Percentiles rank a stretch among this genome's conserved stretches.
Conservation (phyloP, 2,888 invertebrate species). For the Diaprepes abbreviatus region DNA sequence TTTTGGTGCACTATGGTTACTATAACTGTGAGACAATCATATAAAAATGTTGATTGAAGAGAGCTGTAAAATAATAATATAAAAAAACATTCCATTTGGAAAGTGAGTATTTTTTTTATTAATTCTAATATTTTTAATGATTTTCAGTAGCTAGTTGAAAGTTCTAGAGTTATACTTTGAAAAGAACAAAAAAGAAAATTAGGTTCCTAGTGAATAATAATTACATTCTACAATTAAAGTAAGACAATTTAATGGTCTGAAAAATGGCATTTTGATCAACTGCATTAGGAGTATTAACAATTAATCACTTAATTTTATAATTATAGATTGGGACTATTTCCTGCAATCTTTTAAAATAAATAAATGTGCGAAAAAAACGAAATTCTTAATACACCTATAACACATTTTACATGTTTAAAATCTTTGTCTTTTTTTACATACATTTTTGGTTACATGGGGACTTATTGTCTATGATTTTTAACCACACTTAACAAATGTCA, state of each 20-base stretch:
- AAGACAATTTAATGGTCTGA: slow-evolving; percentile 36
- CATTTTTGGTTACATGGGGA: slow-evolving; percentile 44
- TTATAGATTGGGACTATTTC: neutral
- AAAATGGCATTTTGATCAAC: slow-evolving; percentile 44
- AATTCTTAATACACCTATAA: slow-evolving; percentile 36
- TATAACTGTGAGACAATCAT: no score
- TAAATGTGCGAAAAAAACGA: slow-evolving; percentile 33
- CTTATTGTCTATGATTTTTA: slow-evolving; percentile 38
- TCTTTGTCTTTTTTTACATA: slow-evolving; percentile 40
- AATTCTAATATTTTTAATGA: no score
- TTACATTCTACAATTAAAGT: slow-evolving; percentile 7
- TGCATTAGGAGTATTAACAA: slow-evolving; percentile 31
- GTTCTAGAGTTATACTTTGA: no score
- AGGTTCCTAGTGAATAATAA: neutral
- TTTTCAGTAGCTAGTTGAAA: no score
- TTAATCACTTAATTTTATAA: slow-evolving; percentile 1
- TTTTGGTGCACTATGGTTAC: neutral
- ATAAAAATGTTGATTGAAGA: neutral
- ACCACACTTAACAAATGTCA: slow-evolving; percentile 33
- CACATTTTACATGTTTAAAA: slow-evolving; percentile 41
- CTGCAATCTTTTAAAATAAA: slow-evolving; percentile 30
- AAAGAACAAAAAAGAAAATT: slow-evolving; percentile 19
- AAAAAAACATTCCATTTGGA: no score
- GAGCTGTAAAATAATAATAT: neutral
- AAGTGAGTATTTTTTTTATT: no score